These are phyloP conservation scores for Ptiloglossa arizonensis DNA, from an alignment of 1,140 invertebrate species.

Conservation along the genomic window DNA sequence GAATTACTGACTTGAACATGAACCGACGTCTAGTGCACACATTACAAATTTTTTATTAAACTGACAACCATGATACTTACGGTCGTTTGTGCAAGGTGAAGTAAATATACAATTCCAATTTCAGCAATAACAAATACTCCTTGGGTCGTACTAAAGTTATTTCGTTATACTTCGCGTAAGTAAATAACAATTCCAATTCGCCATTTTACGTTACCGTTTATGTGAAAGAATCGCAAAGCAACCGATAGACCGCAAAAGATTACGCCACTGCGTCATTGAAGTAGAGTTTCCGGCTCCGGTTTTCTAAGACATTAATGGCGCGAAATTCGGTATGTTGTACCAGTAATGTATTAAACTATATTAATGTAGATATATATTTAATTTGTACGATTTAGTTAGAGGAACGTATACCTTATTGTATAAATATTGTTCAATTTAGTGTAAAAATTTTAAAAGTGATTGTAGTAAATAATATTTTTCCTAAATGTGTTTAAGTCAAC, in stretches of 20 bases:
- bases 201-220: conserved; percentile 70
- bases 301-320: conserved; percentile 46
- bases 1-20: conserved; percentile 30
- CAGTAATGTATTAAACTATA: background rate
- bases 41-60: conserved; percentile 48
- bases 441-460: background rate
- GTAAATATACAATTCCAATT: background rate
- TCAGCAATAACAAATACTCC: background rate
- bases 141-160: conserved; percentile 34
- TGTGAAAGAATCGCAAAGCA: conserved; percentile 59
- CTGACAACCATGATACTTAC: conserved; percentile 57
- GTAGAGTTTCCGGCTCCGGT: conserved; percentile 38
- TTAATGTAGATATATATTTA: background rate
- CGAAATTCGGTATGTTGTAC: conserved; percentile 33
- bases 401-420: background rate
- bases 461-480: background rate
- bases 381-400: background rate
- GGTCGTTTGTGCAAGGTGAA: conserved; percentile 3
- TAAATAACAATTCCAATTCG: conserved; percentile 73
- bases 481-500: background rate
- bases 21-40: conserved; percentile 40
- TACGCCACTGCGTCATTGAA: conserved; percentile 61
- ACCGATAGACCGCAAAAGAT: conserved; percentile 56
- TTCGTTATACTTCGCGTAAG: conserved; percentile 47
- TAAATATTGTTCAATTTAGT: background rate